Percentiles rank a stretch among this genome's conserved stretches.
phyloP scores from a whole-genome alignment of 2,888 invertebrate species.

The Glaucopsyche alexis region DNA sequence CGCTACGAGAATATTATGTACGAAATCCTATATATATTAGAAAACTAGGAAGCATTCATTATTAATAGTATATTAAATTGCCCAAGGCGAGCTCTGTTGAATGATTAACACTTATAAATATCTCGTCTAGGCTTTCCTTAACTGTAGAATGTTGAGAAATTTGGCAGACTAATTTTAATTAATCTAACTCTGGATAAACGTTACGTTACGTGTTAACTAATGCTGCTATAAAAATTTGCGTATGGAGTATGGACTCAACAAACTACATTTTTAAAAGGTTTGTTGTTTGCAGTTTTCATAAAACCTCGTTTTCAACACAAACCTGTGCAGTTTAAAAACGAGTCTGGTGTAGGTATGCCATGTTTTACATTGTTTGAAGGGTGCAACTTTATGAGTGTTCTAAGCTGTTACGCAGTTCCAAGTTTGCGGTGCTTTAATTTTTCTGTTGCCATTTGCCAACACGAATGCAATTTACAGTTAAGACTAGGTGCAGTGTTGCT shows the following conservation, averaged over 20 bases:
- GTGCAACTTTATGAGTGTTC: constrained; percentile 11
- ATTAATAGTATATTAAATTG: not conserved
- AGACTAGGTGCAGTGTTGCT: constrained; percentile 18
- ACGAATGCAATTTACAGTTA: constrained; percentile 16
- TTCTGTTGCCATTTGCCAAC: not conserved
- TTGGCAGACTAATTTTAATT: not conserved
- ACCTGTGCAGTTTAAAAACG: constrained; percentile 5
- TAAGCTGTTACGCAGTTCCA: not conserved
- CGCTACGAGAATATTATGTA: constrained; percentile 6
- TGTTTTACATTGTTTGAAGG: constrained; percentile 17
- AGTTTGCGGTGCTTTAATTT: constrained; percentile 13
- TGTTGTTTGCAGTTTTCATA: constrained; percentile 3
- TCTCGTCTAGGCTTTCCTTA: not conserved
- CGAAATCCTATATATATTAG: not conserved
- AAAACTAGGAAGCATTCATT: constrained; percentile 10
- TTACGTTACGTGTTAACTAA: not conserved
- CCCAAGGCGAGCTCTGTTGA: constrained; percentile 12
- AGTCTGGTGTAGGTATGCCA: not conserved
- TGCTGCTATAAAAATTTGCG: not conserved
- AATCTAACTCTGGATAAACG: not conserved
- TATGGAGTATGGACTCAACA: not conserved
- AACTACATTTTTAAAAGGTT: not conserved
- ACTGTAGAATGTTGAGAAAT: not conserved
- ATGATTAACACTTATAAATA: constrained; percentile 5
- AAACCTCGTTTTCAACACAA: constrained; percentile 11